Conservation (phyloP, 1,140 invertebrate genomes). For the Trichonephila inaurata region DNA sequence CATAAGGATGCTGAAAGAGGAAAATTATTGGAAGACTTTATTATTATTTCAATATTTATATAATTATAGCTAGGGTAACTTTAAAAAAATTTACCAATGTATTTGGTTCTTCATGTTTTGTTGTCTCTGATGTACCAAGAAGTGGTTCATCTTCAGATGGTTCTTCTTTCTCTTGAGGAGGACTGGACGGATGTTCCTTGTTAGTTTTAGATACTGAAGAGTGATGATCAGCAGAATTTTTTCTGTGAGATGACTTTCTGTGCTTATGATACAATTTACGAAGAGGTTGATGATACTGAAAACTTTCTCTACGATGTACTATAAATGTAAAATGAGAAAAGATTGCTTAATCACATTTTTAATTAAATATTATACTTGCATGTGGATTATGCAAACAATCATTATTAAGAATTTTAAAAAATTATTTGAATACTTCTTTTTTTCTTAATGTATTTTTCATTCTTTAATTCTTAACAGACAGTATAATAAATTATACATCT, state of each 20-base stretch:
- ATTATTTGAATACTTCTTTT: no score
- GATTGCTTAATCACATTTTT: no score
- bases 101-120: background rate
- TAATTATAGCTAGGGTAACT: background rate
- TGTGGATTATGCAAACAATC: no score
- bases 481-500: no score
- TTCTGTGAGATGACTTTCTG: conserved; percentile 78
- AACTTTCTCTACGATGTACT: conserved; percentile 86
- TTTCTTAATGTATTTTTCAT: no score
- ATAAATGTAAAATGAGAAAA: conserved; percentile 32
- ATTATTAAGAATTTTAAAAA: no score
- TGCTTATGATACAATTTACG: conserved; percentile 81
- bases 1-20: no score
- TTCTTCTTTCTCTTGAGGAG: conserved; percentile 40
- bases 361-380: no score
- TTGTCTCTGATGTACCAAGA: conserved; percentile 74
- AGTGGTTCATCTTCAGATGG: conserved; percentile 78
- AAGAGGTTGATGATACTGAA: conserved; percentile 85
- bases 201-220: background rate
- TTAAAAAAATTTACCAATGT: background rate
- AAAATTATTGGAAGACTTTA: no score
- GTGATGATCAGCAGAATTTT: background rate
- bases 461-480: no score
- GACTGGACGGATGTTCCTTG: background rate
- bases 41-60: background rate